A percentile compares a stretch with the other conserved stretches of the same genome.
phyloP scores from a whole-genome alignment of 2,113 vertebrate species.

The Uria aalge region DNA sequence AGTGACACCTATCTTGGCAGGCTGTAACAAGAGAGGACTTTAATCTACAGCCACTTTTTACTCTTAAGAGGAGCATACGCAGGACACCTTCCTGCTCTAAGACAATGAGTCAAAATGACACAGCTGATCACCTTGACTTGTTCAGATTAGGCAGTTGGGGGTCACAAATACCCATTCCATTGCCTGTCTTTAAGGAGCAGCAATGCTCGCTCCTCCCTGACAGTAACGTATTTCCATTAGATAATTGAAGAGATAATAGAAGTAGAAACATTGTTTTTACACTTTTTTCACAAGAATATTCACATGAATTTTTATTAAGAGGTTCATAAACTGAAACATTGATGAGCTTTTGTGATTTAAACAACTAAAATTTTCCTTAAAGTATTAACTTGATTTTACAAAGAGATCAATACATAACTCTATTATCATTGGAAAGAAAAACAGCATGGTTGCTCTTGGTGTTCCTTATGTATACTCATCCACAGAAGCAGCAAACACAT shows the following conservation, averaged over 20 bases:
- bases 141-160: not conserved
- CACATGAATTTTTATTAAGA: not conserved
- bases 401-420: not conserved
- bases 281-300: not conserved
- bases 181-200: not conserved
- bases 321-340: not conserved
- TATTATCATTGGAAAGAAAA: not conserved
- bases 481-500: not conserved
- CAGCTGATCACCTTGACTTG: not conserved
- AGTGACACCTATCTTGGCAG: not conserved
- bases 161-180: not conserved
- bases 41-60: not conserved
- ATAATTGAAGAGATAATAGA: not conserved
- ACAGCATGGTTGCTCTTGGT: not conserved
- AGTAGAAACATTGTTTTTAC: not conserved
- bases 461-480: not conserved
- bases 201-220: not conserved
- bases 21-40: not conserved
- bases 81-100: not conserved
- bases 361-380: not conserved
- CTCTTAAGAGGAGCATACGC: not conserved
- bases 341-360: not conserved
- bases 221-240: not conserved
- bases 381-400: not conserved
- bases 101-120: not conserved